phyloP scores from a whole-genome alignment of 2,797 vertebrate genomes.

The Pteropus rufus region DNA sequence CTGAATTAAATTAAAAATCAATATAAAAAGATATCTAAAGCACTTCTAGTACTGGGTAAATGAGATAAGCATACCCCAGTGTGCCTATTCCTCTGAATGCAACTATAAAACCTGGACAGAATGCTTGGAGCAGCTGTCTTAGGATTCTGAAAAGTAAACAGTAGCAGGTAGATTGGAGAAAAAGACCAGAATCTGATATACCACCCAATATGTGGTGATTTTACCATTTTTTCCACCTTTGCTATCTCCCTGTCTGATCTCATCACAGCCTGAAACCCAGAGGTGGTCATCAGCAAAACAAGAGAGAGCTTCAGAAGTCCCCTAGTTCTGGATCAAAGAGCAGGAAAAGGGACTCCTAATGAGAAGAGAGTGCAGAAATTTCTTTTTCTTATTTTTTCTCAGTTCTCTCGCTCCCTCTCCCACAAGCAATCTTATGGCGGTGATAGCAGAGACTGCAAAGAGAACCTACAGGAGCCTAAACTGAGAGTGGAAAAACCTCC shows the following conservation, averaged over 20 bases:
- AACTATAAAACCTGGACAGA: background rate
- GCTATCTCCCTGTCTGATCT: background rate
- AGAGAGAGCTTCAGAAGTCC: background rate
- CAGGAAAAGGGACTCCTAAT: background rate
- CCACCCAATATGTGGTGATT: background rate
- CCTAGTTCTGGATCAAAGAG: background rate
- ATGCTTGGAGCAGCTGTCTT: background rate
- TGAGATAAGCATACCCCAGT: background rate
- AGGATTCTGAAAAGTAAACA: background rate
- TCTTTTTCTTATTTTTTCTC: background rate
- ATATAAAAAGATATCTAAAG: background rate
- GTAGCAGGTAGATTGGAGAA: background rate
- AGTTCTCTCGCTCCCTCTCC: background rate
- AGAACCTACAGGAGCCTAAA: background rate
- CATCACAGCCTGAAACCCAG: background rate
- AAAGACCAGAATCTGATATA: constrained; percentile 8
- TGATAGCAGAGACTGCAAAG: background rate
- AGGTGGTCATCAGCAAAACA: background rate
- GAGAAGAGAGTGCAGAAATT: background rate
- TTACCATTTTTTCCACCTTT: background rate
- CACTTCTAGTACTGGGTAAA: background rate
- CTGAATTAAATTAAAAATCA: background rate
- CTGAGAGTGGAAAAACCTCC: background rate
- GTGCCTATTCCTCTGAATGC: background rate
- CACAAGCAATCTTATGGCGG: background rate